Base-by-base conservation (phyloP, 2,113 vertebrate genomes). In the Erinaceus europaeus region DNA sequence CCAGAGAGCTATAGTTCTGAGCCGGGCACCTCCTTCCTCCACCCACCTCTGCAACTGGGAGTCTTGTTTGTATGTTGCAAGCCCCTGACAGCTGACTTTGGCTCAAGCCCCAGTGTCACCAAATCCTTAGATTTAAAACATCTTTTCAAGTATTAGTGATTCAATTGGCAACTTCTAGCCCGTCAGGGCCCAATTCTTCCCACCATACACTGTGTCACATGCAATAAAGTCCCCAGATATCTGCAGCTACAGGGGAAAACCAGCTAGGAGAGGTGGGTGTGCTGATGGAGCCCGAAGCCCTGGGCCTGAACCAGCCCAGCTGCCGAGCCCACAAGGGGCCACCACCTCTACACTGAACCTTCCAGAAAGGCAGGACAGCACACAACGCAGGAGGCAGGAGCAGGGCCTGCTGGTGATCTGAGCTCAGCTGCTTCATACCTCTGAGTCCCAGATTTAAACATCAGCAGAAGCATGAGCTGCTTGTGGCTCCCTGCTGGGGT, bases 211-310 rank as follows among this genome's bases (percentile, higher is more conserved):
- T 40, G 32, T 50, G 55, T 91, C 74, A 92, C 65, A 82, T 46
- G 64, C 82, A 93, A 85, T 90, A 72, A 93, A 87, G 72, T 87
- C 91, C 68, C 79, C 20, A 12, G 79, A 77, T 15, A 77, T 34
- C 29, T 2, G 0, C 0, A 4, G 40, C 61, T 85, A 20, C 46
- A 9, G 25, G 69, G 89, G 40, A 68, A 71, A 87, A 27, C 8
- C 5, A 13, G 34, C n/a, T 62, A 4, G 13, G 52, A 73, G 48
- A 71, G 61, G 32, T 59, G 90, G 55, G 21, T 36, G 32, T n/a
- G 34, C 36, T n/a, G n/a, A n/a, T n/a, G n/a, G n/a, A n/a, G n/a
- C n/a, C n/a, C n/a, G n/a, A n/a, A n/a, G n/a, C n/a, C n/a, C n/a
- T n/a, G n/a, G n/a, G n/a, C n/a, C n/a, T n/a, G n/a, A n/a, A n/a